phyloP scores from a whole-genome alignment of 2,113 vertebrate genomes.

The Equus przewalskii region DNA sequence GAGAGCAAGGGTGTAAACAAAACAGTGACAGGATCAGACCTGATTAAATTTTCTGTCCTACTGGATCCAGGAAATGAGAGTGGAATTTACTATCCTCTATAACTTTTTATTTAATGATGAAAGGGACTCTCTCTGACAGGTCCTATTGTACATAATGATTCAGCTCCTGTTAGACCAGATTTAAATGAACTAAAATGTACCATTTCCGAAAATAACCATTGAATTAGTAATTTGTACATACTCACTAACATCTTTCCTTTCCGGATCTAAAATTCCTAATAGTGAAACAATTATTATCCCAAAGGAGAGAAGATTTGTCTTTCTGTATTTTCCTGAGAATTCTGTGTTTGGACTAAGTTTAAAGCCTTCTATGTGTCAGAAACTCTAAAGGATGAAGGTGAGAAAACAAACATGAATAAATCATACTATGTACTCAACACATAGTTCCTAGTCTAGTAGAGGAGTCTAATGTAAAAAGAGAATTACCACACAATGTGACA shows the following conservation, averaged over 20 bases:
- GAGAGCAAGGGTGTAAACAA: background rate
- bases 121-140: background rate
- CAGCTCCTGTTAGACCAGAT: background rate
- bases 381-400: background rate
- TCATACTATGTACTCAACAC: background rate
- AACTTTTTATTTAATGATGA: background rate
- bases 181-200: background rate
- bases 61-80: slow-evolving; percentile 8
- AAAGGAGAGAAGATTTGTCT: background rate
- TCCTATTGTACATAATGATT: background rate
- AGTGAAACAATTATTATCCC: background rate
- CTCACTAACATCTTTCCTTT: background rate
- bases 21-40: background rate
- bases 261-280: background rate
- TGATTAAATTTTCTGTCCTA: background rate
- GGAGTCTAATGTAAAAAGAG: background rate
- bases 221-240: background rate
- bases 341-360: background rate
- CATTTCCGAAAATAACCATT: background rate
- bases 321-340: background rate
- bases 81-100: background rate
- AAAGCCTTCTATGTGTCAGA: background rate
- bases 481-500: background rate
- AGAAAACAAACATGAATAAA: background rate
- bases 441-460: background rate